Conservation (phyloP, 2,113 vertebrate genomes). For the Triplophysa tibetana region DNA sequence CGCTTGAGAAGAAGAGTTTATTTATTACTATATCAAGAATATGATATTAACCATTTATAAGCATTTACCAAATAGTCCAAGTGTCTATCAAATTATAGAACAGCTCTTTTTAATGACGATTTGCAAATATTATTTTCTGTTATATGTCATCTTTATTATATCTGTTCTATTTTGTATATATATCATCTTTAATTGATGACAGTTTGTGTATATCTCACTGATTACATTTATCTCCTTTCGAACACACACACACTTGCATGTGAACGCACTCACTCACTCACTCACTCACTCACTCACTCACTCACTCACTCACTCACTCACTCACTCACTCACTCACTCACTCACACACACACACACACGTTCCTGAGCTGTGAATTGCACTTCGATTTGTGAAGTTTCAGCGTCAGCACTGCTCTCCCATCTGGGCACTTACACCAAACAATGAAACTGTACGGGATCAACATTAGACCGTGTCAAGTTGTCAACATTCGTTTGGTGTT, state of each 20-base stretch:
- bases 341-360: not conserved
- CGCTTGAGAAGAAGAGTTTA: no score
- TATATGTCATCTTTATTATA: not conserved
- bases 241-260: no score
- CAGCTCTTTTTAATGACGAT: not conserved
- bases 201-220: not conserved
- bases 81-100: not conserved
- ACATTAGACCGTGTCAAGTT: not conserved
- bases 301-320: not conserved
- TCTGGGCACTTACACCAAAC: not conserved
- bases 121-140: not conserved
- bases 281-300: not conserved
- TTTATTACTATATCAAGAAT: no score
- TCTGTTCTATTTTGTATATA: no score
- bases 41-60: no score
- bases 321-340: not conserved
- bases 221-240: not conserved
- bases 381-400: not conserved
- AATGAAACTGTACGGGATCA: not conserved
- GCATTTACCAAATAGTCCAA: no score
- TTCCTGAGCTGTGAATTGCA: not conserved
- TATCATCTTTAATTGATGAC: not conserved
- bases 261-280: not conserved
- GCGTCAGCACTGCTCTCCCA: not conserved
- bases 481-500: not conserved